Evolutionary conservation across 2,888 invertebrate species (phyloP), one percentile per base, ranked within the genome.

Genomic region (Drosophila neonasuta): DNA sequence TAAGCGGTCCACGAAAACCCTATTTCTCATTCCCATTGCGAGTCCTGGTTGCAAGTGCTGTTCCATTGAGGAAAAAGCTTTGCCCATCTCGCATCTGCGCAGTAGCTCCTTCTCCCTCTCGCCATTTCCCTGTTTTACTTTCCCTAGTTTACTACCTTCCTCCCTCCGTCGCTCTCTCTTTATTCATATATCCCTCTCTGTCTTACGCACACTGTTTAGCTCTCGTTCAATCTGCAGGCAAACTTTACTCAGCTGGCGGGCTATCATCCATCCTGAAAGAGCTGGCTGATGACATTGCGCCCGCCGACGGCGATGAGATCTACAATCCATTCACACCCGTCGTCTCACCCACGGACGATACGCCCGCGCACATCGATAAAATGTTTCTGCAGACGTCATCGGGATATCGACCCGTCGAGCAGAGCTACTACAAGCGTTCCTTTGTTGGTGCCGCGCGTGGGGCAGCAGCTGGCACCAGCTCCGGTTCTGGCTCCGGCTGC

Each of bases 241-340:
- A 90, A 84, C 83, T 91, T 49, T 90, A 90, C 79, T 81, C 90
- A 77, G 89, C 90, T 67, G 90, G 90, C 65, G 90, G 90, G 30
- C 79, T 91, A 67, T 88, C 91, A 58, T 90, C 90, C 52, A 89
- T 91, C 74, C 76, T 91, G 54, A 90, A 90, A 77, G 91, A 91
- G 72, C 88, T 91, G 80, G 89, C 91, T 55, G 91, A 91, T 76
- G 91, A 91, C 82, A 90, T 91, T 69, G 87, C 91, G 52, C 91
- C 91, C 59, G 88, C 84, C 51, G 89, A 89, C 64, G 91, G 90
- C 59, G 91, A 91, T 75, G 91, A 91, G 83, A 91, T 91, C 79
- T 91, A 91, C 84, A 91, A 91, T 89, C 91, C 91, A 78, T 91
- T 91, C 83, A 91, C 91, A 79, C 91, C 91, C 68, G 91, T 91